Conservation (phyloP, 2,113 vertebrate genomes). For the Pseudorhombus dupliciocellatus region DNA sequence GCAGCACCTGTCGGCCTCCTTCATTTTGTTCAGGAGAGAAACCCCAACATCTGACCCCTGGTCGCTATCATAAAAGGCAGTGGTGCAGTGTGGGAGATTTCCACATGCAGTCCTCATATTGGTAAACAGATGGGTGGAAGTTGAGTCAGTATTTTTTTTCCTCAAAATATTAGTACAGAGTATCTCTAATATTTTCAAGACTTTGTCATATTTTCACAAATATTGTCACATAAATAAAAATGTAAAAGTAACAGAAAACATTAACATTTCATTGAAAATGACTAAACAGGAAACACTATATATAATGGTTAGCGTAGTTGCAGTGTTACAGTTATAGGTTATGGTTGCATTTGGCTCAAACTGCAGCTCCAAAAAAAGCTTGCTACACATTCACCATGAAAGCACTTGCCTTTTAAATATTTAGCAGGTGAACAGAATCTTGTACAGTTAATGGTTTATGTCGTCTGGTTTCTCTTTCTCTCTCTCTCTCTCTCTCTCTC, state of each 20-base stretch:
- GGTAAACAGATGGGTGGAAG: not conserved
- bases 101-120: not conserved
- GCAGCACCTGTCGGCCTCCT: slow-evolving; percentile 50
- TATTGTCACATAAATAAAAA: not conserved
- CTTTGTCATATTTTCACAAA: not conserved
- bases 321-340: not conserved
- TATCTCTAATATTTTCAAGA: not conserved
- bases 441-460: slow-evolving; percentile 31
- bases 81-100: not conserved
- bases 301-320: not conserved
- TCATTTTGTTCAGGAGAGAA: slow-evolving; percentile 33
- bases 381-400: slow-evolving; percentile 14
- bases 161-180: not conserved
- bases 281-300: too few relatives aligned
- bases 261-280: too few relatives aligned
- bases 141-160: not conserved
- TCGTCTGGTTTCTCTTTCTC: slow-evolving; percentile 16
- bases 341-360: slow-evolving; percentile 8
- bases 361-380: slow-evolving; percentile 12
- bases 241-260: too few relatives aligned
- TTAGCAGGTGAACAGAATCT: slow-evolving; percentile 48
- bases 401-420: slow-evolving; percentile 57
- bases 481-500: too few relatives aligned
- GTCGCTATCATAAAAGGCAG: slow-evolving; percentile 6
- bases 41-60: not conserved